phyloP scores from a whole-genome alignment of 2,888 invertebrate genomes.

The Pachycephus smyrnensis region DNA sequence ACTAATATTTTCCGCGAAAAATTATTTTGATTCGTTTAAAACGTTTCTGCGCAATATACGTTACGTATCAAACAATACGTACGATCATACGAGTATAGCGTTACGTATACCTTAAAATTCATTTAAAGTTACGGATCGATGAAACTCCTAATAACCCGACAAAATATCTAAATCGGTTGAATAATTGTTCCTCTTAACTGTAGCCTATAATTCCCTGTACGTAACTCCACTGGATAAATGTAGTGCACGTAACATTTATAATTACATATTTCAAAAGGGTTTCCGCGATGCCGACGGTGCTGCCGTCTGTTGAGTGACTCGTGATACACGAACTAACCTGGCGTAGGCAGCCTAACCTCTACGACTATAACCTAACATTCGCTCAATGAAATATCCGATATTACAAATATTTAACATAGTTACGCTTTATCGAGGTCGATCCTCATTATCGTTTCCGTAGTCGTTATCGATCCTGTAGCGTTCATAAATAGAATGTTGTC shows the following conservation, averaged over 20 bases:
- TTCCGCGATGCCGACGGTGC: neutral
- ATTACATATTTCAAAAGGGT: neutral
- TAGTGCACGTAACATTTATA: neutral
- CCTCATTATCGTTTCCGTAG: neutral
- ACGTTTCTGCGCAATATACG: too few species aligned
- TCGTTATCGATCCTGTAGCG: neutral
- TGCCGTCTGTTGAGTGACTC: neutral
- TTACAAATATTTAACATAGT: neutral
- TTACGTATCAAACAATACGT: too few species aligned
- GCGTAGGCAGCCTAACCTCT: neutral
- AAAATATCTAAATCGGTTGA: neutral
- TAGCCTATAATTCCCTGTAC: neutral
- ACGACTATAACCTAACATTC: neutral
- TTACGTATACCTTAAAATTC: neutral
- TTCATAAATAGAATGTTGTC: neutral
- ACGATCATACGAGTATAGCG: too few species aligned
- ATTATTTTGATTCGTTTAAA: too few species aligned
- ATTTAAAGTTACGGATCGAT: neutral
- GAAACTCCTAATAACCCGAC: neutral
- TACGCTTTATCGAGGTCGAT: neutral
- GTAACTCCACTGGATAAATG: neutral
- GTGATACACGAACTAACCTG: neutral
- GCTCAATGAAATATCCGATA: neutral
- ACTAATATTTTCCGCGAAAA: too few species aligned
- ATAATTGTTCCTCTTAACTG: neutral